Conservation (phyloP, 2,888 invertebrate species). For the Ecliptopera silaceata region DNA sequence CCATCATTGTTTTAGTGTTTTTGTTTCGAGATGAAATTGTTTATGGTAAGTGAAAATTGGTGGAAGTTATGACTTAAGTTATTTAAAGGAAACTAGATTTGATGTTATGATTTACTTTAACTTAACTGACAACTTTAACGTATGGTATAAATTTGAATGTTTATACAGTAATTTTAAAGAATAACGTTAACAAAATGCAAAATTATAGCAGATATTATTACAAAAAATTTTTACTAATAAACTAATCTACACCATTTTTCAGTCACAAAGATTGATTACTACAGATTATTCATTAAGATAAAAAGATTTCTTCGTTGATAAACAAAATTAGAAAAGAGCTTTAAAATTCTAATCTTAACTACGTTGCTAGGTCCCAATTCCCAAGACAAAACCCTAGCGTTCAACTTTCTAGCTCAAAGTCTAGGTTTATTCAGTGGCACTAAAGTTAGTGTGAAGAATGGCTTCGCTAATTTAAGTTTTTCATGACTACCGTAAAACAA, state of each 20-base stretch:
- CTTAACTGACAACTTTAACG: too few relatives aligned
- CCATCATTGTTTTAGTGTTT: constrained; percentile 27
- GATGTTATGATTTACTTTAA: background rate
- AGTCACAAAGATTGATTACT: too few relatives aligned
- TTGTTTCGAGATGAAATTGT: constrained; percentile 25
- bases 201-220: too few relatives aligned
- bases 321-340: too few relatives aligned
- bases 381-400: constrained; percentile 3
- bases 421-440: constrained; percentile 28
- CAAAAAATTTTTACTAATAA: too few relatives aligned
- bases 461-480: constrained; percentile 47
- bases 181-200: too few relatives aligned
- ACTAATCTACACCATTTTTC: too few relatives aligned
- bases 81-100: background rate
- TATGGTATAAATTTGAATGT: too few relatives aligned
- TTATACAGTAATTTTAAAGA: too few relatives aligned
- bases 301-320: too few relatives aligned
- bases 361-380: constrained; percentile 2
- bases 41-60: constrained; percentile 23
- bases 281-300: too few relatives aligned
- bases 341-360: background rate
- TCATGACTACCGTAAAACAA: constrained; percentile 43
- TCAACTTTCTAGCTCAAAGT: constrained; percentile 17
- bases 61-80: constrained; percentile 22
- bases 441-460: constrained; percentile 51